A percentile compares a stretch with the other conserved stretches of the same genome.
phyloP scores from a whole-genome alignment of 2,113 vertebrate species.

The Amphiprion ocellaris region DNA sequence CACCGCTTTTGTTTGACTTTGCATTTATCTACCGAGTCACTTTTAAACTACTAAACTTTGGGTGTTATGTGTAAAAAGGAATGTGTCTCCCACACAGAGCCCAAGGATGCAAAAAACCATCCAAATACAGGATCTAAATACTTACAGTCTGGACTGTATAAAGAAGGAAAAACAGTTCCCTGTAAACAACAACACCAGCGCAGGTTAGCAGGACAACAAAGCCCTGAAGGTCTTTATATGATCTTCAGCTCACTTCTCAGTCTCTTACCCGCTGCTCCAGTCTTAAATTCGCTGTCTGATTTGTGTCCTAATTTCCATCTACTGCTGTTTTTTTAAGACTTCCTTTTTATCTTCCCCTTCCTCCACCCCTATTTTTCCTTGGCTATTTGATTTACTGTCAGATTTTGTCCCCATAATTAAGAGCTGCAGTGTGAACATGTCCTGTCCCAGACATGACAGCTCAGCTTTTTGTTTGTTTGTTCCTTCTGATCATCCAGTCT shows the following conservation, averaged over 20 bases:
- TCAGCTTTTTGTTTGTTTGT: conserved; percentile 4
- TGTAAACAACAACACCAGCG: not conserved
- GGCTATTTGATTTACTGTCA: conserved; percentile 24
- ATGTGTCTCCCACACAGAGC: no score
- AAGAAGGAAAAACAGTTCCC: not conserved
- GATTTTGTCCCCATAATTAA: conserved; percentile 57
- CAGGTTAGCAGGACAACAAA: not conserved
- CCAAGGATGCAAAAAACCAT: no score
- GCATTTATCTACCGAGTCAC: no score
- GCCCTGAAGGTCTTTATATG: not conserved
- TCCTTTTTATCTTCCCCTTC: conserved; percentile 14
- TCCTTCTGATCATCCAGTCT: conserved; percentile 24
- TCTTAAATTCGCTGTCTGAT: conserved; percentile 32
- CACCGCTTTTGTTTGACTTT: no score
- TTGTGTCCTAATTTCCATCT: conserved; percentile 39
- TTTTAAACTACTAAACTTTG: no score
- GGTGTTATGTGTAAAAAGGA: no score
- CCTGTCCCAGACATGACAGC: conserved; percentile 14
- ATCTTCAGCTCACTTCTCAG: conserved; percentile 47
- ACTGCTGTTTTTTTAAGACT: not conserved
- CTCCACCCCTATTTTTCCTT: conserved; percentile 23
- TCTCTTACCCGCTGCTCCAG: conserved; percentile 28
- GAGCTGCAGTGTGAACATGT: conserved; percentile 20
- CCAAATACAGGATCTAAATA: not conserved
- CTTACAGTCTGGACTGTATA: not conserved